Conservation (phyloP, 2,888 invertebrate genomes). For the Lottia gigantea region DNA sequence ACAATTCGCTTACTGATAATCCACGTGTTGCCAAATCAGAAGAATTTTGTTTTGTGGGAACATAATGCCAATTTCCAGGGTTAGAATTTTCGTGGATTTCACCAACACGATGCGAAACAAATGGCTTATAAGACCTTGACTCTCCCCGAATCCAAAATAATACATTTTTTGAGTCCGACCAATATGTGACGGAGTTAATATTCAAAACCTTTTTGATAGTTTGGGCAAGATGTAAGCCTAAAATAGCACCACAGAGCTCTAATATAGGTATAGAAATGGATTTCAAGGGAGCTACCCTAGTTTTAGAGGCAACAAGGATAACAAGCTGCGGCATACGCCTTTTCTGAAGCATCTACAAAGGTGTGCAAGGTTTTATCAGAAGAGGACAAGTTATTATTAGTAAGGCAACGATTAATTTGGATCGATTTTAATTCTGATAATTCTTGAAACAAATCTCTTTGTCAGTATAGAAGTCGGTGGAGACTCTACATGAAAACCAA, state of each 20-base stretch:
- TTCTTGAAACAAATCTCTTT: not conserved
- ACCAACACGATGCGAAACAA: not conserved
- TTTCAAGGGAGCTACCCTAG: no score
- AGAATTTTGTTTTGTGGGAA: not conserved
- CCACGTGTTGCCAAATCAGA: not conserved
- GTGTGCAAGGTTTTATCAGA: no score
- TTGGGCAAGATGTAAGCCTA: no score
- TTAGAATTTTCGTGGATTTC: not conserved
- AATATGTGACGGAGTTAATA: not conserved
- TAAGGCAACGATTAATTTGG: not conserved
- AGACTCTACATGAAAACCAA: not conserved
- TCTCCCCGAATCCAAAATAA: not conserved
- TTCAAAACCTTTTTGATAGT: no score
- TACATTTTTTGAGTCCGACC: not conserved
- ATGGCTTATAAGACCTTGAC: not conserved
- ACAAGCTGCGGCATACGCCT: no score
- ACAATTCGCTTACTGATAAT: not conserved
- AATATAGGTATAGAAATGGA: no score
- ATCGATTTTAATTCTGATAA: not conserved
- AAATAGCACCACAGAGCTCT: no score
- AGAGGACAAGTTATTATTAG: not conserved
- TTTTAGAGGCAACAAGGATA: no score
- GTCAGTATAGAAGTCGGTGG: not conserved
- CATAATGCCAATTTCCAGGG: slow-evolving; percentile 6
- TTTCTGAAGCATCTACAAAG: no score